Evolutionary conservation across 2,113 vertebrate genomes (phyloP).

Genomic region (Rhineura floridana): DNA sequence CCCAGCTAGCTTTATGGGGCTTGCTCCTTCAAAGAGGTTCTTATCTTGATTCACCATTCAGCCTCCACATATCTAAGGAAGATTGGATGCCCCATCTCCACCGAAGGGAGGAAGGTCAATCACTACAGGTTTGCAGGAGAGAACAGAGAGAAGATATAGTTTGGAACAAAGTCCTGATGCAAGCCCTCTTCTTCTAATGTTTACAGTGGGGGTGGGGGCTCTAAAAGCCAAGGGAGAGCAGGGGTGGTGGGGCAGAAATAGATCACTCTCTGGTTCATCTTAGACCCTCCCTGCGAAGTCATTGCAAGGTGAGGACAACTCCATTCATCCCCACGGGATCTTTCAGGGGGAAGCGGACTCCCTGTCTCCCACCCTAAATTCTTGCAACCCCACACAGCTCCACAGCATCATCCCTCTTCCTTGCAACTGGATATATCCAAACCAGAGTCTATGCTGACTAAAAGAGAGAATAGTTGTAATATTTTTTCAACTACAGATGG

Average conservation of each 20-base stretch:
- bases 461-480: not conserved
- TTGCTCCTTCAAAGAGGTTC: not conserved
- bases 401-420: not conserved
- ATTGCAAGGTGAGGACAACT: not conserved
- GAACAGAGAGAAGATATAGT: not conserved
- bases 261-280: not conserved
- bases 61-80: not conserved
- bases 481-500: not conserved
- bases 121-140: not conserved
- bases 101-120: not conserved
- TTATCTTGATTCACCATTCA: not conserved
- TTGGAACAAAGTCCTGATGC: too few relatives aligned
- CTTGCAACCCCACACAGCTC: not conserved
- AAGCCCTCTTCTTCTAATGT: not conserved
- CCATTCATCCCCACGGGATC: not conserved
- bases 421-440: not conserved
- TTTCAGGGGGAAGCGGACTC: not conserved
- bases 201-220: not conserved
- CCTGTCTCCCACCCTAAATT: not conserved
- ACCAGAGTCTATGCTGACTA: not conserved
- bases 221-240: not conserved
- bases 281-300: too few relatives aligned
- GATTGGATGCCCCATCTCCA: not conserved
- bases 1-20: not conserved
- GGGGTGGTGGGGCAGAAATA: not conserved